These are phyloP conservation scores for Apeltes quadracus DNA, from an alignment of 2,113 vertebrate species.

Conservation along the genomic window DNA sequence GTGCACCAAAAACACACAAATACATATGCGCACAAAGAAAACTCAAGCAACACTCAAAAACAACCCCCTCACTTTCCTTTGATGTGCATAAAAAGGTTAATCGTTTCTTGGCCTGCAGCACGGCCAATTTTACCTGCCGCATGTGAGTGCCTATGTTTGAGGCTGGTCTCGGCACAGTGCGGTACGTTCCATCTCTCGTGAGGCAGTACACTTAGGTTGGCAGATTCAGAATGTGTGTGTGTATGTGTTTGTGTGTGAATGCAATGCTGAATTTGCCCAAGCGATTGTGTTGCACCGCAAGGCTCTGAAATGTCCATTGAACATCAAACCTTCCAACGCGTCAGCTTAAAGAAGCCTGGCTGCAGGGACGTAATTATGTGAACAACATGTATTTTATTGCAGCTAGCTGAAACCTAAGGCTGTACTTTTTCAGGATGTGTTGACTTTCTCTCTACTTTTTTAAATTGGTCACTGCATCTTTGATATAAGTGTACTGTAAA, in stretches of 20 bases:
- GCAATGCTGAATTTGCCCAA: slow-evolving; percentile 21
- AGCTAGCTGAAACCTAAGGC: slow-evolving; percentile 19
- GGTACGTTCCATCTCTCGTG: slow-evolving; percentile 36
- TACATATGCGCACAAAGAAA: slow-evolving; percentile 12
- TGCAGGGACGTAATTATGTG: slow-evolving; percentile 7
- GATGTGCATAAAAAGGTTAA: slow-evolving; percentile 63
- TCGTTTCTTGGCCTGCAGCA: slow-evolving; percentile 51
- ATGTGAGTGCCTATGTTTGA: slow-evolving; percentile 9
- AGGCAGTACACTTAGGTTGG: slow-evolving; percentile 44
- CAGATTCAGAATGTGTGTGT: slow-evolving; percentile 26
- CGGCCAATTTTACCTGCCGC: slow-evolving; percentile 43
- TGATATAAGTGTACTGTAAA: too few species aligned
- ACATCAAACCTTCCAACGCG: slow-evolving; percentile 26
- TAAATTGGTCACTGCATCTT: too few species aligned
- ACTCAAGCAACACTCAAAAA: slow-evolving; percentile 42
- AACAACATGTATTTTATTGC: slow-evolving; percentile 21
- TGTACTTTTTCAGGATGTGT: slow-evolving; percentile 1
- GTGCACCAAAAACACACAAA: slow-evolving; percentile 18
- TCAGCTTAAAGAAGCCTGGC: slow-evolving; percentile 18
- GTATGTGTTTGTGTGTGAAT: neutral
- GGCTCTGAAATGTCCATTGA: slow-evolving; percentile 33
- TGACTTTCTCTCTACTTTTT: neutral
- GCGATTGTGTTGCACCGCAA: slow-evolving; percentile 22
- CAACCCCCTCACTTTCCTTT: slow-evolving; percentile 43
- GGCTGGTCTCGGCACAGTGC: slow-evolving; percentile 55